phyloP scores from a whole-genome alignment of 2,888 invertebrate species.

The Drosophila acutilabella region DNA sequence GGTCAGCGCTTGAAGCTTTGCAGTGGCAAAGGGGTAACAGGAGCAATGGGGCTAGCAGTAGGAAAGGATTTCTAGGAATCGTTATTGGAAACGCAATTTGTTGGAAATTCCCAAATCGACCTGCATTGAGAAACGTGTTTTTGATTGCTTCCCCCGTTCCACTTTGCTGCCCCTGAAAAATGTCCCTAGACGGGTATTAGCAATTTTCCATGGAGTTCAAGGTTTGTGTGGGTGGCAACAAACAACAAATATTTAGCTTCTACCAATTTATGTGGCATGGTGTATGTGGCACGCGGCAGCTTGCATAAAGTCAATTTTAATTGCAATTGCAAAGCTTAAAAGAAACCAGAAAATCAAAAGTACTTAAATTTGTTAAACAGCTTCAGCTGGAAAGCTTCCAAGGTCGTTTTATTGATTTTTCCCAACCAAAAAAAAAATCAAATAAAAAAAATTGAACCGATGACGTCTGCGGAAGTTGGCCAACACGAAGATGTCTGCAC shows the following conservation, averaged over 20 bases:
- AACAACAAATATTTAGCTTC: neutral
- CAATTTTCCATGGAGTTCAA: constrained; percentile 64
- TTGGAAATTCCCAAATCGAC: constrained; percentile 73
- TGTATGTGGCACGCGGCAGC: constrained; percentile 32
- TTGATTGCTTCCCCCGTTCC: constrained; percentile 50
- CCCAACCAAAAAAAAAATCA: constrained; percentile 29
- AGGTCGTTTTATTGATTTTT: constrained; percentile 83
- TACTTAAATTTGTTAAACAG: constrained; percentile 33
- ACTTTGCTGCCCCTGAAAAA: constrained; percentile 21
- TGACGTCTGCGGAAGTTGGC: constrained; percentile 64
- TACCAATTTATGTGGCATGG: constrained; percentile 18
- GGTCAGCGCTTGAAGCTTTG: constrained; percentile 53
- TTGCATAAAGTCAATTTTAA: constrained; percentile 41
- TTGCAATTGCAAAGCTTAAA: constrained; percentile 29
- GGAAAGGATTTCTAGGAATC: constrained; percentile 42
- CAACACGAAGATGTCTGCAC: constrained; percentile 44
- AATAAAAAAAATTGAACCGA: constrained; percentile 8
- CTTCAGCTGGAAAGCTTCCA: constrained; percentile 50
- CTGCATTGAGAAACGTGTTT: constrained; percentile 64
- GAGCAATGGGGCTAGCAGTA: neutral
- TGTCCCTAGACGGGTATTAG: constrained; percentile 35
- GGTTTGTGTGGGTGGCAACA: constrained; percentile 56
- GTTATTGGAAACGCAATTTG: constrained; percentile 49
- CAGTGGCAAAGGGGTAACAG: too few relatives aligned
- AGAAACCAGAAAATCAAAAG: constrained; percentile 6